A percentile compares a stretch with the other conserved stretches of the same genome.
Conservation (phyloP, 2,888 invertebrate species). For the Seira sanloemensis region DNA sequence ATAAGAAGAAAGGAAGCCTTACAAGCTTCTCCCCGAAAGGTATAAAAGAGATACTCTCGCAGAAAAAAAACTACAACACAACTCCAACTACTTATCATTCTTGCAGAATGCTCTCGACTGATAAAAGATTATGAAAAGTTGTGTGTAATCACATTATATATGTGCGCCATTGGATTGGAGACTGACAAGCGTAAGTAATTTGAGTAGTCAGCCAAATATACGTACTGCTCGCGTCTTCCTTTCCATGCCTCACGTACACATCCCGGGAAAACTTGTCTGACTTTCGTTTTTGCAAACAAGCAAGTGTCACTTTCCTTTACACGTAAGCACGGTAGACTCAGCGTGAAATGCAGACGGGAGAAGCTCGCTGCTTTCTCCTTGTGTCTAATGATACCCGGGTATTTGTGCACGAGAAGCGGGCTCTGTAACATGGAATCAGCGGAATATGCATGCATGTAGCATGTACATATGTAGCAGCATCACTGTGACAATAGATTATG, state of each 20-base stretch:
- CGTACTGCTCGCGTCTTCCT: too few relatives aligned
- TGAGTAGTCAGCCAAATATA: not conserved
- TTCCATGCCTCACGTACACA: too few relatives aligned
- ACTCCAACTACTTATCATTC: too few relatives aligned
- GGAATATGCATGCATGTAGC: too few relatives aligned
- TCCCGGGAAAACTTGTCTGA: not conserved
- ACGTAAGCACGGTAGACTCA: not conserved
- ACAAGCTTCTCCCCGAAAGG: not conserved
- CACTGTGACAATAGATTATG: too few relatives aligned
- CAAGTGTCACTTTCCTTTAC: conserved; percentile 1
- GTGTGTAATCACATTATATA: conserved; percentile 36
- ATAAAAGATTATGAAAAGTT: conserved; percentile 16
- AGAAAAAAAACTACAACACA: too few relatives aligned
- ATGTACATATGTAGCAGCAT: too few relatives aligned
- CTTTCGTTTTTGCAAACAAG: too few relatives aligned
- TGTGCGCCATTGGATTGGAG: conserved; percentile 2
- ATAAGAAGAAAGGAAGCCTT: not conserved
- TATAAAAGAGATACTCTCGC: too few relatives aligned
- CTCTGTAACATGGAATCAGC: too few relatives aligned
- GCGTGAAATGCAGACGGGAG: not conserved
- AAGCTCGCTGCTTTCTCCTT: not conserved
- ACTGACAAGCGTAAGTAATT: conserved; percentile 38
- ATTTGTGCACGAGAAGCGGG: too few relatives aligned
- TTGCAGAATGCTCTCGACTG: not conserved
- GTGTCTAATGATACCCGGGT: too few relatives aligned